Evolutionary conservation across 2,888 invertebrate species (phyloP).

Genomic region (Drosophila recens): DNA sequence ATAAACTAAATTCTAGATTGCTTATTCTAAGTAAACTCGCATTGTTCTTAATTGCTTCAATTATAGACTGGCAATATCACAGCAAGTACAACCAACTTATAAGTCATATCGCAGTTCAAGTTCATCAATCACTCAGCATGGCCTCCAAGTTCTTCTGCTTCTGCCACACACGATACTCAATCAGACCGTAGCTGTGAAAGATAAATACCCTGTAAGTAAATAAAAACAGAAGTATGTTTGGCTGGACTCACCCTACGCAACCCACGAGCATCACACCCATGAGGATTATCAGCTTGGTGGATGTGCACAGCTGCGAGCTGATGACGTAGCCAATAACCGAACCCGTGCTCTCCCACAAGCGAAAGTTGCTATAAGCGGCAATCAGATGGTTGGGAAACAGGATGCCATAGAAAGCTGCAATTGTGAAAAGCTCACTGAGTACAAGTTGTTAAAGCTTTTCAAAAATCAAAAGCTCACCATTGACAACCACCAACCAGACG

Average conservation of each 20-base stretch:
- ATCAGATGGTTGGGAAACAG: constrained; percentile 94
- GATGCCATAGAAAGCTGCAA: constrained; percentile 92
- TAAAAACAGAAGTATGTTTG: not conserved
- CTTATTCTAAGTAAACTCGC: not conserved
- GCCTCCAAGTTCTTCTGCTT: constrained; percentile 74
- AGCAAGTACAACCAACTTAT: constrained; percentile 26
- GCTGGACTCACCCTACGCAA: constrained; percentile 88
- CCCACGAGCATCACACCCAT: constrained; percentile 90
- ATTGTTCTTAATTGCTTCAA: constrained; percentile 51
- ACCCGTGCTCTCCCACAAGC: constrained; percentile 96
- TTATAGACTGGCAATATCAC: constrained; percentile 57
- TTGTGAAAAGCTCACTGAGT: not conserved
- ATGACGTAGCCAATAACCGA: constrained; percentile 94
- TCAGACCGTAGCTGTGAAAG: constrained; percentile 78
- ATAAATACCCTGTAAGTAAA: not conserved
- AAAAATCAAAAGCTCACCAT: constrained; percentile 88
- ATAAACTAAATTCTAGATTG: not conserved
- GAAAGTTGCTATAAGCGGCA: constrained; percentile 96
- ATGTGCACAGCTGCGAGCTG: constrained; percentile 91
- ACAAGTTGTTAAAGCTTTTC: not conserved
- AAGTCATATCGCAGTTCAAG: constrained; percentile 3
- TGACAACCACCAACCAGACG: constrained; percentile 96
- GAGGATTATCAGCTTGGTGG: constrained; percentile 89
- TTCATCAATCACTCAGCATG: constrained; percentile 63
- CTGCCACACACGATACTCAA: constrained; percentile 81